phyloP scores from a whole-genome alignment of 2,797 vertebrate genomes.

The Emys orbicularis region DNA sequence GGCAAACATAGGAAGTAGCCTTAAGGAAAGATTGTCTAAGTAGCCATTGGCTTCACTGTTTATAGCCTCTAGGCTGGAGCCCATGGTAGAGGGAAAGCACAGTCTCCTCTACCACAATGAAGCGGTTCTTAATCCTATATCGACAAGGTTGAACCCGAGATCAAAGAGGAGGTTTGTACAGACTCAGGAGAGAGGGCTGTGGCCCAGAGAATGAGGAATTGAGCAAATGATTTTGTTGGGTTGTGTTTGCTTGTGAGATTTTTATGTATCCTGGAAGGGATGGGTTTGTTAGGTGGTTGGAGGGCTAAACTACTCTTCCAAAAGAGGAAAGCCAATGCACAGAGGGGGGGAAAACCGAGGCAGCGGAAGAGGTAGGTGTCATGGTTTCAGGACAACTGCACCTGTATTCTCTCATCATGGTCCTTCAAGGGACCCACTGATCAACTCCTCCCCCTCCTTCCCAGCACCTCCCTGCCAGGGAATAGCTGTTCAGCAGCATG shows the following conservation, averaged over 20 bases:
- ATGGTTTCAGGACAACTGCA: too few relatives aligned
- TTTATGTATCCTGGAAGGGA: not conserved
- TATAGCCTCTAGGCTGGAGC: not conserved
- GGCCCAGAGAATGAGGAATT: not conserved
- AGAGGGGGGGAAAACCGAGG: too few relatives aligned
- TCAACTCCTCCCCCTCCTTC: too few relatives aligned
- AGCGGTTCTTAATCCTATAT: not conserved
- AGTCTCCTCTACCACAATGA: not conserved
- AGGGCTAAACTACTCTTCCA: not conserved
- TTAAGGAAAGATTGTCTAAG: not conserved
- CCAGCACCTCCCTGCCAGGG: too few relatives aligned
- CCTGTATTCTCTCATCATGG: too few relatives aligned
- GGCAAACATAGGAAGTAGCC: not conserved
- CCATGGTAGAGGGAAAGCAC: not conserved
- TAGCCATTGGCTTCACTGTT: not conserved
- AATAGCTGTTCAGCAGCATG: too few relatives aligned
- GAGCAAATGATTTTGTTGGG: not conserved
- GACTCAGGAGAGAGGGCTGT: not conserved
- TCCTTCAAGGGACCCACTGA: too few relatives aligned
- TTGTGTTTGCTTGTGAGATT: not conserved
- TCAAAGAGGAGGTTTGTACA: not conserved
- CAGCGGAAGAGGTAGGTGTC: too few relatives aligned
- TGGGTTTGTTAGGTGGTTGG: not conserved
- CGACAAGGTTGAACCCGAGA: not conserved
- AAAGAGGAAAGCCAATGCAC: not conserved